Evolutionary conservation across 2,888 invertebrate species (phyloP), one percentile per base, ranked within the genome.

Genomic region (Polia nebulosa): DNA sequence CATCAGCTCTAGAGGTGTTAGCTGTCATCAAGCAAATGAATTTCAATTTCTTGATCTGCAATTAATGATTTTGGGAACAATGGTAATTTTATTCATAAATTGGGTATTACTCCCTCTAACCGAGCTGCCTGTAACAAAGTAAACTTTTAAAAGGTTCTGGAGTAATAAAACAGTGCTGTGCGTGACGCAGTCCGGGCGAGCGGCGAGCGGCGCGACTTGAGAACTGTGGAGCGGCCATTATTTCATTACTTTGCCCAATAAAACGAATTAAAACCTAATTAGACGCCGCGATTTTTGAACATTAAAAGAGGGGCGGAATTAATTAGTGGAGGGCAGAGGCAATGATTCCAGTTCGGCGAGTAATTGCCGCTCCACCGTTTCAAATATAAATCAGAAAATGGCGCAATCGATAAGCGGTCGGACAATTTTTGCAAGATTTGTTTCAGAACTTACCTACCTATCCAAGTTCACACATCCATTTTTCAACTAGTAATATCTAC

Each of bases 221-320:
- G 83, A 89, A 89, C 87, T 86, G 87, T 83, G 78, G 82, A 80
- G 71, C 85, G 84, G 80, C 91, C 92, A 90, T 94, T 93, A 92
- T 92, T 91, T 91, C 93, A 91, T 92, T 92, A 91, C 92, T 92
- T 90, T 91, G 89, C 88, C 91, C 91, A 93, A 94, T 95, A 94
- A 94, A 94, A 95, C 94, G 93, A 94, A 95, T 95, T 95, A 95
- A 95, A 95, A 94, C 94, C 94, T 95, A 95, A 95, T 95, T 95
- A 95, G 94, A 93, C 91, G 91, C 91, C 89, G 89, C 90, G 94
- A 95, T 95, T 95, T 95, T 95, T 95, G 95, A 94, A 94, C 95
- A 95, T 95, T 95, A 94, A 94, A 93, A 91, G 93, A 93, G 94
- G 94, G 93, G 87, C 87, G 90, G 94, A 94, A 95, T 94, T 95